These are phyloP conservation scores for Zophobas atratus DNA, from an alignment of 1,140 invertebrate species.

Conservation along the genomic window DNA sequence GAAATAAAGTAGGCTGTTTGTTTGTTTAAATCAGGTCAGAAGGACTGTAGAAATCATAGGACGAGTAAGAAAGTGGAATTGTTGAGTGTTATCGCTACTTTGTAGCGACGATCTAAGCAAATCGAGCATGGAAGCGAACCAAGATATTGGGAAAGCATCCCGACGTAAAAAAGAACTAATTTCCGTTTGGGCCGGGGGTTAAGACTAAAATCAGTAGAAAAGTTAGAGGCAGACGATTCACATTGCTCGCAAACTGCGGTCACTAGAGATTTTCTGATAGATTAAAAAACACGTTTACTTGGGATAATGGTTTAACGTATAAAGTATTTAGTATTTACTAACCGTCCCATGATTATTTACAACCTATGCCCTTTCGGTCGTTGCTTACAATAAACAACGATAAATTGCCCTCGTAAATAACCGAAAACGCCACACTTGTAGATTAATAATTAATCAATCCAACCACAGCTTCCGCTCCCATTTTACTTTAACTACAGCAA, in stretches of 20 bases:
- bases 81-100: conserved; percentile 56
- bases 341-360: conserved; percentile 36
- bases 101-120: conserved; percentile 56
- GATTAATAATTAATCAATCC: conserved; percentile 35
- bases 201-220: conserved; percentile 55
- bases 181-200: conserved; percentile 57
- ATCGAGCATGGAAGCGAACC: conserved; percentile 57
- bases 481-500: conserved; percentile 14
- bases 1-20: conserved; percentile 28
- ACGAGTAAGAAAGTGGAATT: conserved; percentile 46
- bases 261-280: conserved; percentile 56
- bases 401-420: conserved; percentile 34
- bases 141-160: conserved; percentile 59
- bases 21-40: conserved; percentile 28
- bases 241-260: conserved; percentile 53
- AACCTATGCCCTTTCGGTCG: conserved; percentile 21
- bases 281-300: conserved; percentile 52
- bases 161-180: conserved; percentile 59
- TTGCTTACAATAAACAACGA: conserved; percentile 37
- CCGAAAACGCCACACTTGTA: conserved; percentile 30
- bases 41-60: conserved; percentile 41
- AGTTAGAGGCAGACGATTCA: conserved; percentile 52
- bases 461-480: neutral
- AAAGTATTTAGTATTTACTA: conserved; percentile 47
- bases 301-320: conserved; percentile 44